Base-by-base conservation (phyloP, 2,113 vertebrate species). In the Axis porcinus region DNA sequence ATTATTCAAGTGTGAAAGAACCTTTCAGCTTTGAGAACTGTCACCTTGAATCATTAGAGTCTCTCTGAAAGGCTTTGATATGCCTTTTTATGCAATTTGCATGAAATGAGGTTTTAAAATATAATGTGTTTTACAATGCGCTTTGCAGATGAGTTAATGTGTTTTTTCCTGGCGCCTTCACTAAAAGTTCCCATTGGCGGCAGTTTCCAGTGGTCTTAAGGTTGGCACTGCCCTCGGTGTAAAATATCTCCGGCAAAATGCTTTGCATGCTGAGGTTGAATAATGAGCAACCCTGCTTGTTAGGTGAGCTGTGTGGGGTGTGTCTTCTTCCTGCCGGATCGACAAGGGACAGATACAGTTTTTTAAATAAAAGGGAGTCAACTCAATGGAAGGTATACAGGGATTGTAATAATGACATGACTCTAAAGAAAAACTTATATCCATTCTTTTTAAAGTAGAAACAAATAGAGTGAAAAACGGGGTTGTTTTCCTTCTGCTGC, bases 41-140 rank as follows among this genome's bases (percentile, higher is more conserved):
- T 95, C 96, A 55, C 92, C 67, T 54, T 36, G 4, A 60, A 30
- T 94, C 76, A 33, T 58, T 10, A 89, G 86, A 93, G 58, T 55
- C 40, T 86, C 28, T 87, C 74, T 94, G 16, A 54, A 82, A 94
- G 94, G 23, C 45, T 57, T 81, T 14, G 0, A 50, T 78, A 57
- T 95, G 96, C 60, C 47, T 88, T 94, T 97, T 98, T 36, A 93
- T 93, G 30, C 67, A 70, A 17, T 97, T 98, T 98, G 88, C 78
- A 92, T 94, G 50, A 98, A 95, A 94, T 94, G 36, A 98, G 60
- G 23, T 55, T 96, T 36, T 97, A 97, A 95, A 91, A 91, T 52
- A 47, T 62, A 70, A 60, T 91, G 6, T 33, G 4, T 91, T 97
- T 97, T 47, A 84, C 95, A 86, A 70, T 87, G 67, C 87, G 82